A percentile compares a stretch with the other conserved stretches of the same genome.
These are phyloP conservation scores for Syncerus caffer DNA, from an alignment of 2,797 vertebrate species.

Conservation along the genomic window DNA sequence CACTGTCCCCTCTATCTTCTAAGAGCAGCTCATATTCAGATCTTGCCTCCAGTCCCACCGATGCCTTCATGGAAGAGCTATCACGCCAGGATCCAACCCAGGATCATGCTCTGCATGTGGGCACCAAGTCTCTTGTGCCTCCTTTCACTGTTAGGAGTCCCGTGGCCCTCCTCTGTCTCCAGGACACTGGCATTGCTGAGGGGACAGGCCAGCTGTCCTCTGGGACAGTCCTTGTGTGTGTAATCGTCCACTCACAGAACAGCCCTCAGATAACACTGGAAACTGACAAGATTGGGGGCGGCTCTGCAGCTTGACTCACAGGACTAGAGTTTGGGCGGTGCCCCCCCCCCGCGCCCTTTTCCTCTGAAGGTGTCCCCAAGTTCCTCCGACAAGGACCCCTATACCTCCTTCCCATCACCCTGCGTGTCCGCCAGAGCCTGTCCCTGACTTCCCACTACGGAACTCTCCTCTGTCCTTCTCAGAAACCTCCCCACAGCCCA, in stretches of 20 bases:
- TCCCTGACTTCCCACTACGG: background rate
- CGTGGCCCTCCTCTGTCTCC: background rate
- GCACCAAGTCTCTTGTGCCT: no score
- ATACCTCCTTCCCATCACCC: background rate
- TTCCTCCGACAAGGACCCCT: background rate
- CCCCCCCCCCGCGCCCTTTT: rapidly evolving
- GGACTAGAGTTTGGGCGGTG: background rate
- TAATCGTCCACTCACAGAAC: background rate
- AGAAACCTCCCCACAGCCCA: background rate
- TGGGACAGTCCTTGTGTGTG: background rate
- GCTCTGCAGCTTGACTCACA: background rate
- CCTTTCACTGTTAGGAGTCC: background rate
- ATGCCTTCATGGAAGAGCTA: background rate
- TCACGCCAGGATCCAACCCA: background rate
- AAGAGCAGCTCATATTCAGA: background rate
- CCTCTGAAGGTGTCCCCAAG: background rate
- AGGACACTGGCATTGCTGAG: background rate
- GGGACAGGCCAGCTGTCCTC: background rate
- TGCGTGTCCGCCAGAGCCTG: background rate
- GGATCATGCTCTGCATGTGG: background rate
- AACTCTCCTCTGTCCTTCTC: background rate
- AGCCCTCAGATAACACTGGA: background rate
- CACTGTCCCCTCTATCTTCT: rapidly evolving
- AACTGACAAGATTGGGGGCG: background rate
- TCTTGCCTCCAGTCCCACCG: rapidly evolving